These are phyloP conservation scores for Drosophila atripex DNA, from an alignment of 2,888 invertebrate genomes.

Conservation along the genomic window DNA sequence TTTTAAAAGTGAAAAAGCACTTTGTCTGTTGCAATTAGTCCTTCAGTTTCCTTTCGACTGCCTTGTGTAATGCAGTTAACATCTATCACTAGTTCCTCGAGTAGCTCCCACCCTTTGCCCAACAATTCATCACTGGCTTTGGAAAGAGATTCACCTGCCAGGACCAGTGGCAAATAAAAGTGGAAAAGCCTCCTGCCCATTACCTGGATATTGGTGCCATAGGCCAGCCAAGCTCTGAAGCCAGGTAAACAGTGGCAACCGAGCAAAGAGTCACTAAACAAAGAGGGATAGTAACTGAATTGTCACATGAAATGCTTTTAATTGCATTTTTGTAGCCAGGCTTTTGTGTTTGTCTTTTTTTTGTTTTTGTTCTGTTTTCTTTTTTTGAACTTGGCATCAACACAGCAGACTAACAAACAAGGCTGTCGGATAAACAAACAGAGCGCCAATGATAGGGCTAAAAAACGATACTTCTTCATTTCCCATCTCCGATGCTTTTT, in stretches of 20 bases:
- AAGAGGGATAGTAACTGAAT: conserved; percentile 46
- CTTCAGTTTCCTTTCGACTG: conserved; percentile 9
- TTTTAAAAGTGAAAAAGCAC: no score
- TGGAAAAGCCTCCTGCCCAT: conserved; percentile 21
- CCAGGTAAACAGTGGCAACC: conserved; percentile 10
- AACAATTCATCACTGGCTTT: conserved; percentile 52
- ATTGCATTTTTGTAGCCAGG: conserved; percentile 62
- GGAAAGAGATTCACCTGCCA: conserved; percentile 34
- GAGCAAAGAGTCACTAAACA: conserved; percentile 2
- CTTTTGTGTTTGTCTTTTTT: conserved; percentile 42
- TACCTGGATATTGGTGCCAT: conserved; percentile 28
- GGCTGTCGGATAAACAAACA: conserved; percentile 46
- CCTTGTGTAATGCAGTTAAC: conserved; percentile 39
- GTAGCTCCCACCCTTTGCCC: conserved; percentile 21
- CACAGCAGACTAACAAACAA: conserved; percentile 43
- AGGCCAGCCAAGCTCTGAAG: conserved; percentile 30
- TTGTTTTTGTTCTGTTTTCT: conserved; percentile 6
- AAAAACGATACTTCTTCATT: conserved; percentile 43
- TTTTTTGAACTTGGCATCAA: conserved; percentile 40
- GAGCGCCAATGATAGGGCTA: conserved; percentile 44
- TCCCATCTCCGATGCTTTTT: conserved; percentile 2
- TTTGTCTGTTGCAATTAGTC: no score
- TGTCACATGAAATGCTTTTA: conserved; percentile 75
- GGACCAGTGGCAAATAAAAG: conserved; percentile 4
- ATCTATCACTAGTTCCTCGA: conserved; percentile 50